Base-by-base conservation (phyloP, 37 sponge, comb jelly and placozoan species). In the Haliclona indistincta region DNA sequence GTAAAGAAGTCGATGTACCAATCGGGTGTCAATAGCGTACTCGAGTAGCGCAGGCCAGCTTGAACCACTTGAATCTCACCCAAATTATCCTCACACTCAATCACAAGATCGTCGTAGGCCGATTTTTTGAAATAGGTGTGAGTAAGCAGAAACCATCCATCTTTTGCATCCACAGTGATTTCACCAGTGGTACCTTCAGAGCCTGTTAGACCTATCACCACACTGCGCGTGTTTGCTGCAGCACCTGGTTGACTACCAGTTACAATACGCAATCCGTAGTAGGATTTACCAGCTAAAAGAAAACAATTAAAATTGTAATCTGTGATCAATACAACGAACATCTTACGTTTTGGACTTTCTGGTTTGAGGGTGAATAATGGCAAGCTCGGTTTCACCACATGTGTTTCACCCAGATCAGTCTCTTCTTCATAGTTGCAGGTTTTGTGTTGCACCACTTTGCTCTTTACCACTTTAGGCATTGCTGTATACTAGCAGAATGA, bases 191-290 rank as follows among this genome's bases (percentile, higher is more conserved):
- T 25, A 17, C 42, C 78, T 33, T 79, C 70, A 49, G 36, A 70
- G 33, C 80, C 80, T 20, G 70, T 42, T 1, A 78, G 15, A 5
- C 25, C 17, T 1, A 52, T 34, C 20, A 32, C 39, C 5, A 69
- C 54, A 15, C 43, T 43, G 1, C 38, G 37, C 26, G 68, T 49
- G 44, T 35, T 8, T n/a, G n/a, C n/a, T n/a, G n/a, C n/a, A 0
- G 61, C 38, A 20, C 70, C 61, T n/a, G 45, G 43, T 29, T 20
- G 60, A 28, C 25, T 22, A 23, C 70, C 80, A 58, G 70, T 79
- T n/a, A 56, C 70, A 58, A 79, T 43, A 38, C 54, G 61, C 8
- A 68, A 17, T 67, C 67, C 80, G 41, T 67, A 79, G 62, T 60
- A 60, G 62, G 33, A 35, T 29, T 60, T 29, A 1, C 26, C 62